Percentiles rank a stretch among this genome's conserved stretches.
Evolutionary conservation across 2,888 invertebrate species (phyloP).

Genomic region (Drosophila nigricruria): DNA sequence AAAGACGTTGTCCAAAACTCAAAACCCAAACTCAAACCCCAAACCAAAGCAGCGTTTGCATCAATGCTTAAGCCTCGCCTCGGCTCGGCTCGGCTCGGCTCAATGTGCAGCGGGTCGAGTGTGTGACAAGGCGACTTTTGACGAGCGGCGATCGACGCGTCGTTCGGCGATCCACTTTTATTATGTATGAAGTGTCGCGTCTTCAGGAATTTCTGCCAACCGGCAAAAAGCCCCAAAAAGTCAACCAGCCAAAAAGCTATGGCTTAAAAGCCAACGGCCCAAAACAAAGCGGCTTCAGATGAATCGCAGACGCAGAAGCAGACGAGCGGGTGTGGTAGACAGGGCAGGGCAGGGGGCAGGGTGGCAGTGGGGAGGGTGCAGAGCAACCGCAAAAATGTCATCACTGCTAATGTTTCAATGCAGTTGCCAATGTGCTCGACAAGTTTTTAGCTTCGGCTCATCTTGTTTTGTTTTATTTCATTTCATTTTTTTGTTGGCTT

Average conservation of each 20-base stretch:
- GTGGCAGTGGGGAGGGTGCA: not conserved
- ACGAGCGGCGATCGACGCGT: slow-evolving; percentile 37
- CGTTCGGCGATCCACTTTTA: slow-evolving; percentile 67
- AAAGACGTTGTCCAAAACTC: slow-evolving; percentile 34
- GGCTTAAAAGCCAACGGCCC: slow-evolving; percentile 37
- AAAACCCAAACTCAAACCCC: slow-evolving; percentile 18
- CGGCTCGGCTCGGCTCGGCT: no score
- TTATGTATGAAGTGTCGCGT: slow-evolving; percentile 82
- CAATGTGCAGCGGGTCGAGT: slow-evolving; percentile 51
- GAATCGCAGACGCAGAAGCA: slow-evolving; percentile 30
- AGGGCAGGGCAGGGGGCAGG: not conserved
- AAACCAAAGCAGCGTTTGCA: slow-evolving; percentile 21
- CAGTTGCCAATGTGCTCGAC: slow-evolving; percentile 62
- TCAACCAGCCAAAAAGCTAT: slow-evolving; percentile 37
- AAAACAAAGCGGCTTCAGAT: slow-evolving; percentile 51
- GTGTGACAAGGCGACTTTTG: slow-evolving; percentile 41
- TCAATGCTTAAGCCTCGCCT: slow-evolving; percentile 38
- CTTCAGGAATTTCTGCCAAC: slow-evolving; percentile 66
- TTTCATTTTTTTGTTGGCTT: slow-evolving; percentile 1
- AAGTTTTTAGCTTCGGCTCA: slow-evolving; percentile 56
- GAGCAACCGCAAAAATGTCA: slow-evolving; percentile 83
- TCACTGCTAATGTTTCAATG: slow-evolving; percentile 84
- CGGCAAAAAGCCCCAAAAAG: slow-evolving; percentile 34
- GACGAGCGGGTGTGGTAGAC: slow-evolving; percentile 29
- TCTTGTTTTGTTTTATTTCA: slow-evolving; percentile 45